Conservation (phyloP, 2,888 invertebrate species). For the Allacma fusca region DNA sequence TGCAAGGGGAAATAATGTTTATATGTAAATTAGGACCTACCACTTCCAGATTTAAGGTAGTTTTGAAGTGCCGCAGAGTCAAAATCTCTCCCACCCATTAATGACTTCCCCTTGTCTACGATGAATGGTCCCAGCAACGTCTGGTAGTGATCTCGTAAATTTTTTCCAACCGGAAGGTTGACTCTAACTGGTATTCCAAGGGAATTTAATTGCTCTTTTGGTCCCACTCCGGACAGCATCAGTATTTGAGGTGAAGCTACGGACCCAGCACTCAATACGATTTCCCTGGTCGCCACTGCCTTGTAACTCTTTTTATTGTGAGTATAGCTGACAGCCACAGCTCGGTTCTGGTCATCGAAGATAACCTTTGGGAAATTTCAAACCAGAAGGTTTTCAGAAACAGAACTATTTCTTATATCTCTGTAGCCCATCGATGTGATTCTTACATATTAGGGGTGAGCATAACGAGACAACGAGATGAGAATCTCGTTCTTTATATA, state of each 20-base stretch:
- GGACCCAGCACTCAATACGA: slow-evolving; percentile 54
- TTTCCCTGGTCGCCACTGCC: no score
- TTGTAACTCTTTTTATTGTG: slow-evolving; percentile 53
- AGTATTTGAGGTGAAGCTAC: slow-evolving; percentile 54
- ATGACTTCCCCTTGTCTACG: no score
- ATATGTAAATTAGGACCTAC: slow-evolving; percentile 45
- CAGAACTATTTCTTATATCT: no score
- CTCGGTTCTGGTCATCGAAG: slow-evolving; percentile 23
- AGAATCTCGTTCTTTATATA: no score
- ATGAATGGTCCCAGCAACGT: slow-evolving; percentile 52
- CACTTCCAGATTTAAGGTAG: slow-evolving; percentile 18
- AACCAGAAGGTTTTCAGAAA: no score
- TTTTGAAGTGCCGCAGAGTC: no score
- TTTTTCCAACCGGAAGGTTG: slow-evolving; percentile 54
- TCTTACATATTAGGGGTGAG: no score
- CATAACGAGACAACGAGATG: no score
- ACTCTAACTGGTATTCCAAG: slow-evolving; percentile 42
- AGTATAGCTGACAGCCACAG: slow-evolving; percentile 55
- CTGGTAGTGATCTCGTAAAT: slow-evolving; percentile 54
- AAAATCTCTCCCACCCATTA: no score
- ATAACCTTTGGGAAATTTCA: no score
- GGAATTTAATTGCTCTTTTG: slow-evolving; percentile 47
- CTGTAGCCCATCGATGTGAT: no score
- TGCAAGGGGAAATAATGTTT: no score
- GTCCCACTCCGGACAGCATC: slow-evolving; percentile 56